phyloP scores from a whole-genome alignment of 1,140 invertebrate genomes.

The Anastatus disparis region DNA sequence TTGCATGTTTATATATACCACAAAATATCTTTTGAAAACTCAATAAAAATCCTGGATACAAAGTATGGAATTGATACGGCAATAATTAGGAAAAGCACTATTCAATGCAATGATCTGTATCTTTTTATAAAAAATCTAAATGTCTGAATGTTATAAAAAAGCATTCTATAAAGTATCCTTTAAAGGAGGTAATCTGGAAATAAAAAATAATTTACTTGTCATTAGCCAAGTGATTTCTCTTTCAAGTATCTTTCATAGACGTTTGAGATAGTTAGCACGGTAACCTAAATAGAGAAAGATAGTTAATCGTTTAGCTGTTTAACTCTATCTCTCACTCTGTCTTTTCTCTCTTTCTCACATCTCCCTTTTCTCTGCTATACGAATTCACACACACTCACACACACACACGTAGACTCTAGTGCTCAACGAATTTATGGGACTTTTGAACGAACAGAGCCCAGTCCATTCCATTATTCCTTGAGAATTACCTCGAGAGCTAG shows the following conservation, averaged over 20 bases:
- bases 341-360: slow-evolving; percentile 31
- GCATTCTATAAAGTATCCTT: too few relatives aligned
- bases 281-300: slow-evolving; percentile 15
- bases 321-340: slow-evolving; percentile 45
- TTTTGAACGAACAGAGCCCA: slow-evolving; percentile 53
- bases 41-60: too few relatives aligned
- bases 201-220: slow-evolving; percentile 33
- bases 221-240: slow-evolving; percentile 27
- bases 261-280: slow-evolving; percentile 50
- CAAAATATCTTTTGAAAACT: too few relatives aligned
- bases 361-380: neutral
- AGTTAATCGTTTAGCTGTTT: slow-evolving; percentile 51
- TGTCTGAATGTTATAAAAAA: too few relatives aligned
- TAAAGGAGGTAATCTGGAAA: too few relatives aligned
- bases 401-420: slow-evolving; percentile 35
- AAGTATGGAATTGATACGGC: too few relatives aligned
- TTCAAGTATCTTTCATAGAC: too few relatives aligned
- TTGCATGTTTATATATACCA: too few relatives aligned
- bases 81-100: too few relatives aligned
- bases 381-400: slow-evolving; percentile 30
- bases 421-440: slow-evolving; percentile 52
- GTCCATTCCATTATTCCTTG: slow-evolving; percentile 55
- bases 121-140: too few relatives aligned
- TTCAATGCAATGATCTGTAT: too few relatives aligned
- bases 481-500: slow-evolving; percentile 50